Conservation (phyloP, 2,797 vertebrate species). For the Scolopax rusticola region DNA sequence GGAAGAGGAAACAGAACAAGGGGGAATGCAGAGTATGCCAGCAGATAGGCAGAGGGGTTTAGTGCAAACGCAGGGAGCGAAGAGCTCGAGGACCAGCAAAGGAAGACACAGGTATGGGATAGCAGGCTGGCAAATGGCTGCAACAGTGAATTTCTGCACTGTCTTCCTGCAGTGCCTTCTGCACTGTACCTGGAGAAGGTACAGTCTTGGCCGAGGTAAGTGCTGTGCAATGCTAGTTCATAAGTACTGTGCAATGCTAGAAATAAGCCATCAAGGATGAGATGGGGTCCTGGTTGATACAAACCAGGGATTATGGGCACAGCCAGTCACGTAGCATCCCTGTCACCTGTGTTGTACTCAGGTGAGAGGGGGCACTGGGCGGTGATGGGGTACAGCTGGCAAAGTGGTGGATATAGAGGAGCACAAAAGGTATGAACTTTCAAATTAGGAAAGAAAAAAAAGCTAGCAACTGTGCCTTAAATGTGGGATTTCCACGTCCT, state of each 20-base stretch:
- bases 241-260: neutral
- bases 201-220: neutral
- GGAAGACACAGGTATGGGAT: neutral
- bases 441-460: neutral
- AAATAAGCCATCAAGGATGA: neutral
- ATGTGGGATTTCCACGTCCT: neutral
- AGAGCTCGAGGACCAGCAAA: neutral
- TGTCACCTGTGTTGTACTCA: no score
- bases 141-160: neutral
- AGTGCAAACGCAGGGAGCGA: neutral
- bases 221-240: neutral
- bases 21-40: neutral
- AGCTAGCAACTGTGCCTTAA: neutral
- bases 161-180: neutral
- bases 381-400: neutral
- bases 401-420: neutral
- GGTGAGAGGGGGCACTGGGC: neutral
- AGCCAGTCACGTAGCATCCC: neutral
- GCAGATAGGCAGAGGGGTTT: neutral
- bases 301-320: fast-evolving
- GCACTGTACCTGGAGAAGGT: neutral
- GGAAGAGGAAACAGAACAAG: neutral
- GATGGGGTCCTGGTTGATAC: neutral
- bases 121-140: neutral
- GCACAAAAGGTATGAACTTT: neutral